Evolutionary conservation across 2,797 vertebrate genomes (phyloP), one percentile per base, ranked within the genome.

Genomic region (Gymnoscopelus microlampas): DNA sequence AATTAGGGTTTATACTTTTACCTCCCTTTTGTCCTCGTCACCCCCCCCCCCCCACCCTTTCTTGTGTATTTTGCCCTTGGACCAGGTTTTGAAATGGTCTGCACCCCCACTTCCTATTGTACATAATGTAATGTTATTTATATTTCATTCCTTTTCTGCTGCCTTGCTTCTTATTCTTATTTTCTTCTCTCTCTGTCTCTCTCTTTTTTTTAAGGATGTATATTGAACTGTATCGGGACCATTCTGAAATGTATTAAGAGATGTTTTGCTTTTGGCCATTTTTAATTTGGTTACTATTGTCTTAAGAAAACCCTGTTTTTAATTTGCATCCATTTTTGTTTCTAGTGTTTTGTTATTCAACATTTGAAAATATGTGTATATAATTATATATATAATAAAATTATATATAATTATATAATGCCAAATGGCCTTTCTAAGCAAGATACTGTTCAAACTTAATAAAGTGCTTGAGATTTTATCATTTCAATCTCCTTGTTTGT

Each of bases 391-490:
- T 88, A 93, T 93, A 93, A 87, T 87, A 84, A 89, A 92, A 92
- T 90, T 89, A 94, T 94, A 94, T 94, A 93, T 94, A 94, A 93
- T 94, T 94, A 94, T 94, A 94, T 93, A 90, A 93, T 90, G 91
- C 91, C 90, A 83, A 88, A 94, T 79, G 90, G 90, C 92, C 91
- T 94, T 94, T 94, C 85, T 93, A 93, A 93, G 87, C 89, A 93
- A 91, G 87, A 92, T 92, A 89, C 88, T 93, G 92, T 95, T 91
- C 83, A 89, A 91, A 89, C 88, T 81, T 93, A 94, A 93, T 94
- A 94, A 94, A 94, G 88, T 94, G 93, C 92, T 94, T 95, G 92
- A 93, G 85, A 93, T 94, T 93, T 92, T 93, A 91, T 79, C 54
- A 35, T 72, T 60, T 54, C 26, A 63, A 13, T 58, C 32, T 77